Percentiles rank a stretch among this genome's conserved stretches.
phyloP scores from a whole-genome alignment of 2,888 invertebrate species.

The Nephrotoma appendiculata region DNA sequence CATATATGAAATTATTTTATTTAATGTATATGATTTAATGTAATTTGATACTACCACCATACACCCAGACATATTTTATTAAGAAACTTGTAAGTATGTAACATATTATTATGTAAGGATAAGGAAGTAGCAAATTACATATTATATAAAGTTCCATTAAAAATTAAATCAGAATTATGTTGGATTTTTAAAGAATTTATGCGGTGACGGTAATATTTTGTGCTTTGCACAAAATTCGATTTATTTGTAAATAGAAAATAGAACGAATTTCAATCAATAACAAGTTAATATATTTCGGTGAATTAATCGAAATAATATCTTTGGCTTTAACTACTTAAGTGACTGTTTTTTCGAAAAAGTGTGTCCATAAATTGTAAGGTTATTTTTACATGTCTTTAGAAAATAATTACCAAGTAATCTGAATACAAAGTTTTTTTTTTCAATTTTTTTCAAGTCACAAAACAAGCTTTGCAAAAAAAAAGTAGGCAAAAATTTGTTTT shows the following conservation, averaged over 20 bases:
- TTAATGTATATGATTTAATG: neutral
- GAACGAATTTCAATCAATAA: neutral
- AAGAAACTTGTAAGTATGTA: neutral
- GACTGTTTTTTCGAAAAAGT: too few relatives aligned
- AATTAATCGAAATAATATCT: too few relatives aligned
- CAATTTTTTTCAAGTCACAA: too few relatives aligned
- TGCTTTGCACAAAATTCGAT: neutral
- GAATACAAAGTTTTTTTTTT: too few relatives aligned
- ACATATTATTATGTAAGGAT: neutral
- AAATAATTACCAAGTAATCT: too few relatives aligned
- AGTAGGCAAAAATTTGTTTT: too few relatives aligned
- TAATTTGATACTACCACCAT: neutral
- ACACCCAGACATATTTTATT: neutral
- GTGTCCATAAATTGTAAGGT: too few relatives aligned
- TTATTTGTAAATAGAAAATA: neutral
- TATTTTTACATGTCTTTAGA: too few relatives aligned
- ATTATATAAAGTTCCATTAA: neutral
- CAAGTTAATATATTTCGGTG: too few relatives aligned
- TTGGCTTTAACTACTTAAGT: too few relatives aligned
- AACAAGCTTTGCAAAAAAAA: too few relatives aligned
- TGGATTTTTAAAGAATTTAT: neutral
- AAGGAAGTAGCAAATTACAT: neutral
- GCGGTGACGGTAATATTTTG: neutral
- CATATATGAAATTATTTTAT: neutral
- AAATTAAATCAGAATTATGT: neutral